Evolutionary conservation across 2,888 invertebrate genomes (phyloP).

Genomic region (Leptinotarsa tumamoca): DNA sequence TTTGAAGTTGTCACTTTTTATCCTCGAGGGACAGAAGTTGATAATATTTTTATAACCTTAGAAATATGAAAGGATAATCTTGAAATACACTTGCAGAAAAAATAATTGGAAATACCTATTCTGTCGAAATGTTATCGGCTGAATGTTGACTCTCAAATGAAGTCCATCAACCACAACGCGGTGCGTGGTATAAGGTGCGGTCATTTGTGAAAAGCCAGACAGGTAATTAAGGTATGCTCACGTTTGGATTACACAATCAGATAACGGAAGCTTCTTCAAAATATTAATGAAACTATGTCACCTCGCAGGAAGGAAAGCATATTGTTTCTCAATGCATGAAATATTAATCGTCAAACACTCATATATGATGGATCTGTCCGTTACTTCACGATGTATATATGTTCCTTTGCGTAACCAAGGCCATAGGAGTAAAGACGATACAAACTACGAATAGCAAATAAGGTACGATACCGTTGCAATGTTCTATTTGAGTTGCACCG

Average conservation of each 20-base stretch:
- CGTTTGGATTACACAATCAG: neutral
- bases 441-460: conserved; percentile 21
- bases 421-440: conserved; percentile 33
- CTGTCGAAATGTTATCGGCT: too few relatives aligned
- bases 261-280: conserved; percentile 20
- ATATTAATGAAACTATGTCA: conserved; percentile 28
- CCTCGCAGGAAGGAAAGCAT: conserved; percentile 35
- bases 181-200: neutral
- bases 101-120: too few relatives aligned
- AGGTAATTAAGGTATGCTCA: neutral
- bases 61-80: too few relatives aligned
- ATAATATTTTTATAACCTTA: too few relatives aligned
- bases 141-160: neutral
- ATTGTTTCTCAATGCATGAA: conserved; percentile 18
- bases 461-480: conserved; percentile 4
- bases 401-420: conserved; percentile 35
- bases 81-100: too few relatives aligned
- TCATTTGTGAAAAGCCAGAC: neutral
- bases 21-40: too few relatives aligned
- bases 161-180: neutral
- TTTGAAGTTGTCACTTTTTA: too few relatives aligned
- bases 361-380: conserved; percentile 26
- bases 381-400: conserved; percentile 29
- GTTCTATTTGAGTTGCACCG: conserved; percentile 1
- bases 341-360: conserved; percentile 27